Base-by-base conservation (phyloP, 2,113 vertebrate genomes). In the Canis aureus region DNA sequence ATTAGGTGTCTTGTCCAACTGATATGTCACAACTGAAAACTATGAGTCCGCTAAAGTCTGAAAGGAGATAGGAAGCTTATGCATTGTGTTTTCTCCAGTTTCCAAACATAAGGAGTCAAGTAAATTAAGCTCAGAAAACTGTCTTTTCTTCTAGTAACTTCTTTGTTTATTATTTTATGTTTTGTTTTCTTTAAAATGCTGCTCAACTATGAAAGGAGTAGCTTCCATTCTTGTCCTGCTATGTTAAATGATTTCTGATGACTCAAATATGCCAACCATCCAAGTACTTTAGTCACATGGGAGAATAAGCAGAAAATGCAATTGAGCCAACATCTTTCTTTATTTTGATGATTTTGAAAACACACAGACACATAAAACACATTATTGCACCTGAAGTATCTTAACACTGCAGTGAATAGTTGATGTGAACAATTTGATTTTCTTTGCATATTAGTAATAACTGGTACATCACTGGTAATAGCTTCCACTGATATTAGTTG, bases 101-200 rank as follows among this genome's bases (percentile, higher is more conserved):
- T 85, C 38, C 7, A 89, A 84, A 78, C 9, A 74, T 55, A 55
- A 91, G 32, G 5, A 60, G 55, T 92, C 25, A 93, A 83, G 90
- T 38, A 66, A n/a, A 83, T 74, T 88, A 88, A 97, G 3, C 62
- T 60, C 53, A 89, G 2, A 91, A 3, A 95, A 91, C 8, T 38
- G 16, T 11, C 29, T 84, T 57, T 51, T 78, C 13, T 88, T 88
- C 62, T 55, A 74, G 29, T 67, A 20, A 69, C 13, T 27, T 25
- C 91, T 35, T 95, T 20, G 10, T 38, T 95, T 73, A 35, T 85
- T 86, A 1, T 80, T 62, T 66, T 76, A 38, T 38, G 38, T 35
- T 13, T 81, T 85, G 17, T 78, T 97, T 93, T 90, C 17, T 92
- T 82, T 78, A 57, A 89, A 91, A 27, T 66, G 43, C 25, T 19